Percentiles rank a stretch among this genome's conserved stretches.
phyloP scores from a whole-genome alignment of 1,140 invertebrate genomes.

The Drosophila paulistorum region DNA sequence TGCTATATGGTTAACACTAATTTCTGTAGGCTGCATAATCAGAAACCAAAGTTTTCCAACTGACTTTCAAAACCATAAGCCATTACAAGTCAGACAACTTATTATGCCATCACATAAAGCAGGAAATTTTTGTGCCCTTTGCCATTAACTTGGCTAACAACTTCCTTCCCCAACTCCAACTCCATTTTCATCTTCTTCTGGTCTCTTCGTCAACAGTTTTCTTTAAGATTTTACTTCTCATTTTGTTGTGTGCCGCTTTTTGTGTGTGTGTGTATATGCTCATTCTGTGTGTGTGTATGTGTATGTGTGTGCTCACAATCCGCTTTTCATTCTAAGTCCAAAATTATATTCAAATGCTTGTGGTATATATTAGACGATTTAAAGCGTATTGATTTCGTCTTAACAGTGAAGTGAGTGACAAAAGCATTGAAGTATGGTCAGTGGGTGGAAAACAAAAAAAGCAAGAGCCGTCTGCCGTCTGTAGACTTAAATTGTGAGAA shows the following conservation, averaged over 20 bases:
- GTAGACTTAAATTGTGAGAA: slow-evolving; percentile 3
- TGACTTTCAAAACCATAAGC: slow-evolving; percentile 3
- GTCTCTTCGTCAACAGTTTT: slow-evolving; percentile 17
- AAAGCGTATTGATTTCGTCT: slow-evolving; percentile 45
- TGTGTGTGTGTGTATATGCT: not conserved
- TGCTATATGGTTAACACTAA: too few relatives aligned
- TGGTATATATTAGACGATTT: slow-evolving; percentile 36
- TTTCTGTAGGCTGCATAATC: too few relatives aligned
- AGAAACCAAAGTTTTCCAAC: not conserved
- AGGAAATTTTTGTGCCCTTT: slow-evolving; percentile 4
- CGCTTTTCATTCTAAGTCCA: slow-evolving; percentile 37
- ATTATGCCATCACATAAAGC: not conserved
- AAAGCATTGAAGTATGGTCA: slow-evolving; percentile 10
- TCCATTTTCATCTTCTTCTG: not conserved
- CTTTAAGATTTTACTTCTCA: slow-evolving; percentile 25
- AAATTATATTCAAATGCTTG: slow-evolving; percentile 51
- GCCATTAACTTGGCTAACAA: slow-evolving; percentile 11
- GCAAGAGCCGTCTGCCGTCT: not conserved
- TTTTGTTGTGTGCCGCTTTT: slow-evolving; percentile 1
- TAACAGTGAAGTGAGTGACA: slow-evolving; percentile 22
- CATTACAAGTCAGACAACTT: slow-evolving; percentile 2
- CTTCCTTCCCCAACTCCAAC: not conserved
- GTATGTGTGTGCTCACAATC: slow-evolving; percentile 20
- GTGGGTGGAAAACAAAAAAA: not conserved
- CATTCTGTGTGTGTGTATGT: not conserved